Percentiles rank a stretch among this genome's conserved stretches.
Conservation (phyloP, 2,888 invertebrate species). For the Callinectes sapidus region DNA sequence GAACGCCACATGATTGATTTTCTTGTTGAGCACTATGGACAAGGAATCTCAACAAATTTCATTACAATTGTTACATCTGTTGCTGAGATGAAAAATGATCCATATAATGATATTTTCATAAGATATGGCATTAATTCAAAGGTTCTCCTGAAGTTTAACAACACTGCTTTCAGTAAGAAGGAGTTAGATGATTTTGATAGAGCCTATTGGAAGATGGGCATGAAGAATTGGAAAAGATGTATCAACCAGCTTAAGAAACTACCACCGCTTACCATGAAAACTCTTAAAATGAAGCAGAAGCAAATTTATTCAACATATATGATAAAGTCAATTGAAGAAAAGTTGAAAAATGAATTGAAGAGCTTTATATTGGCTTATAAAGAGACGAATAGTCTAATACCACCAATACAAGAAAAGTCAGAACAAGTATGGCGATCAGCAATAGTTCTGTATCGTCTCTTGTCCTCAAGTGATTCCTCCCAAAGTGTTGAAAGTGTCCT, state of each 20-base stretch:
- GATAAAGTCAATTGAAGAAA: conserved; percentile 6
- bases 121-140: conserved; percentile 36
- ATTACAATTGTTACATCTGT: conserved; percentile 51
- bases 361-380: conserved; percentile 14
- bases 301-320: conserved; percentile 25
- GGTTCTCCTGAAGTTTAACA: conserved; percentile 50
- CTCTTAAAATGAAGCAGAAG: conserved; percentile 33
- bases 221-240: conserved; percentile 52
- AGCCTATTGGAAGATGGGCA: conserved; percentile 49
- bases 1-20: conserved; percentile 54
- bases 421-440: conserved; percentile 45
- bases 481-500: not conserved
- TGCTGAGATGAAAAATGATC: conserved; percentile 34
- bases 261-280: conserved; percentile 35
- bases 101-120: conserved; percentile 43
- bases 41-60: conserved; percentile 40
- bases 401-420: not conserved
- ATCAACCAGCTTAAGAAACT: conserved; percentile 34
- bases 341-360: conserved; percentile 32
- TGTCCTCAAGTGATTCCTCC: not conserved
- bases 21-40: not conserved
- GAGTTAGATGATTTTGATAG: conserved; percentile 45
- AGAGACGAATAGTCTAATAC: not conserved
- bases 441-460: not conserved
- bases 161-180: conserved; percentile 30